Conservation (phyloP, 2,888 invertebrate genomes). For the Gastrophysa polygoni region DNA sequence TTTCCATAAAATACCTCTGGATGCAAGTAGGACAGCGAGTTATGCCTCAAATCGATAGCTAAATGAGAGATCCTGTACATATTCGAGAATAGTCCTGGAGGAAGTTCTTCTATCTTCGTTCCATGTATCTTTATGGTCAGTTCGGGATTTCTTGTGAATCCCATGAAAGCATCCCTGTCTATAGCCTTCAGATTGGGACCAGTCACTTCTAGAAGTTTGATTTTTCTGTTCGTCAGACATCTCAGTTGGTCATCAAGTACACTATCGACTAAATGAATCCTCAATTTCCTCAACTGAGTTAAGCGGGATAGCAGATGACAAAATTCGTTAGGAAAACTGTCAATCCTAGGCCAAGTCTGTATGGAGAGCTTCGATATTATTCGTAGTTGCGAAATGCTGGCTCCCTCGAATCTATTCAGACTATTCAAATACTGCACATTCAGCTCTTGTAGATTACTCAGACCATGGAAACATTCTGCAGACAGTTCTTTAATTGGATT, state of each 20-base stretch:
- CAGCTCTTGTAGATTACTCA: slow-evolving; percentile 74
- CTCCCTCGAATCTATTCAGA: slow-evolving; percentile 75
- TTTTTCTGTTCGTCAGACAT: slow-evolving; percentile 77
- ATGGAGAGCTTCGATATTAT: slow-evolving; percentile 73
- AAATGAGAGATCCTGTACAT: slow-evolving; percentile 80
- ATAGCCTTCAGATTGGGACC: slow-evolving; percentile 76
- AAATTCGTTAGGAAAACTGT: slow-evolving; percentile 65
- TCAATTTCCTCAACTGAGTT: slow-evolving; percentile 74
- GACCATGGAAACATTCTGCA: slow-evolving; percentile 72
- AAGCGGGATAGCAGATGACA: slow-evolving; percentile 75
- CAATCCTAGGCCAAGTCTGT: slow-evolving; percentile 78
- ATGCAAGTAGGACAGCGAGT: slow-evolving; percentile 78
- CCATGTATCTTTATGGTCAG: slow-evolving; percentile 77
- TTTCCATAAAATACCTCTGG: slow-evolving; percentile 88
- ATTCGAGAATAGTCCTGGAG: slow-evolving; percentile 78
- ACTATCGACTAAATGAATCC: slow-evolving; percentile 77
- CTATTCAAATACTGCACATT: slow-evolving; percentile 76
- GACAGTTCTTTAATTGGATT: slow-evolving; percentile 81
- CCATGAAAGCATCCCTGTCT: slow-evolving; percentile 75
- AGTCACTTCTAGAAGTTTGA: slow-evolving; percentile 80
- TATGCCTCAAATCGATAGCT: slow-evolving; percentile 81
- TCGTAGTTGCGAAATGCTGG: slow-evolving; percentile 73
- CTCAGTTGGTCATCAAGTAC: slow-evolving; percentile 76
- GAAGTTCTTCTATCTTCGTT: slow-evolving; percentile 79
- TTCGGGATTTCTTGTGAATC: slow-evolving; percentile 76